Base-by-base conservation (phyloP, 2,797 vertebrate genomes). In the Setipinna tenuifilis region DNA sequence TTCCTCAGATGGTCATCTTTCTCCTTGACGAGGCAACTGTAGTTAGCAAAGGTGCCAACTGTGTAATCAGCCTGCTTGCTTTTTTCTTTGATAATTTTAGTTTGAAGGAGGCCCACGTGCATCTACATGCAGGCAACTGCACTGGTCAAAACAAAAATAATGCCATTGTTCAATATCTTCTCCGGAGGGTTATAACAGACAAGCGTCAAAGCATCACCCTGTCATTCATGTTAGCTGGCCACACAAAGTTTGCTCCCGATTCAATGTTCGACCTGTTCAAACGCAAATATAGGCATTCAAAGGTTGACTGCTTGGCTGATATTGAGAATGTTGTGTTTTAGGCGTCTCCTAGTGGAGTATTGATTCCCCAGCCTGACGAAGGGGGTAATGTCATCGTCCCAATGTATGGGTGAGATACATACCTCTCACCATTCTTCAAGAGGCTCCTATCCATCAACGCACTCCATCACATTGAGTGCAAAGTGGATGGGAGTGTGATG, bases 1-100 rank as follows among this genome's bases (percentile, higher is more conserved):
- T 68, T 25, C 62, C 62, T 12, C 23, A 68, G 62, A 68, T 68
- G 62, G 62, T 68, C n/a, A 68, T 68, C 62, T 68, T 68, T 68
- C 23, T 68, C 25, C 23, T 68, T 1, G 50, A 54, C 50, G 50
- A 68, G 62, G 62, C 62, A 10, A 68, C 62, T 68, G 11, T 68
- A 68, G 23, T 68, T 28, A 68, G 62, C 62, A 68, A 68, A 68
- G 23, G 62, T 23, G 62, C 62, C 62, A 68, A 68, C 23, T 68
- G 62, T 68, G 62, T 68, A 12, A 68, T 68, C 23, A 68, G 62
- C 7, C 62, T 68, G 5, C 62, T 71, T 31, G 65, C 0, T 28
- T 71, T 14, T 31, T 71, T 71, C 31, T 54, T 54, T 54, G 50
- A 54, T 54, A 54, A 54, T 9, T 54, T 71, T 71, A 23, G 25